Evolutionary conservation across 30 jellyfish, hydroid and myxozoan genomes (phyloP), one percentile per base, ranked within the genome.

Genomic region (Hydractinia symbiolongicarpus): DNA sequence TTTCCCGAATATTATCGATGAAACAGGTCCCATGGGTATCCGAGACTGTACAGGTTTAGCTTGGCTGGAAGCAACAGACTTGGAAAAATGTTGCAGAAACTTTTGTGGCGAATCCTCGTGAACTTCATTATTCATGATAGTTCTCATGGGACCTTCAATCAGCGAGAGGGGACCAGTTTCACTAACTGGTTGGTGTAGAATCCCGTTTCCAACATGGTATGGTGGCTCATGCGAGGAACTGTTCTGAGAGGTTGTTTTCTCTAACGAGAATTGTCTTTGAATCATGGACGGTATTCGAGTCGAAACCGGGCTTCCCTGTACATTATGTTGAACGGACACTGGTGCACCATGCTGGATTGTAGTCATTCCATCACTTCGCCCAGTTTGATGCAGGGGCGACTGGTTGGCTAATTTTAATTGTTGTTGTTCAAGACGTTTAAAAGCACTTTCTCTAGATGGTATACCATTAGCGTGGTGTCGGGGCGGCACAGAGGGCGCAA

Each of bases 401-500:
- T 19, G 51, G 21, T 74, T 53, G 50, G 76, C 21, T 8, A 50
- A 55, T 9, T 30, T 52, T 5, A n/a, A n/a, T 76, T 76, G 84
- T 49, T 55, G 81, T 17, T 55, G 85, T 55, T 77, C 80, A 17
- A 77, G 74, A 10, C 79, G 15, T 77, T 77, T 77, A n/a, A 77
- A 77, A 54, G 85, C 85, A 55, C 85, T 77, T 52, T 77, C 85
- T 15, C 78, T 55, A 9, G 79, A 61, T 5, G 85, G 85, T 9
- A 30, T 66, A 55, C 79, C 79, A 77, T 61, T 61, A 74, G 15
- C 6, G 62, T 55, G 50, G 66, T 77, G 85, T 61, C 85, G 51
- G 50, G 85, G 85, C 19, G 85, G 85, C 16, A 77, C 85, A 9
- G 85, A 77, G 40, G 85, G 85, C 10, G 85, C 85, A 8, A 79